Evolutionary conservation across 37 sponge, comb jelly and placozoan genomes (phyloP).

Genomic region (Eunapius fragilis): DNA sequence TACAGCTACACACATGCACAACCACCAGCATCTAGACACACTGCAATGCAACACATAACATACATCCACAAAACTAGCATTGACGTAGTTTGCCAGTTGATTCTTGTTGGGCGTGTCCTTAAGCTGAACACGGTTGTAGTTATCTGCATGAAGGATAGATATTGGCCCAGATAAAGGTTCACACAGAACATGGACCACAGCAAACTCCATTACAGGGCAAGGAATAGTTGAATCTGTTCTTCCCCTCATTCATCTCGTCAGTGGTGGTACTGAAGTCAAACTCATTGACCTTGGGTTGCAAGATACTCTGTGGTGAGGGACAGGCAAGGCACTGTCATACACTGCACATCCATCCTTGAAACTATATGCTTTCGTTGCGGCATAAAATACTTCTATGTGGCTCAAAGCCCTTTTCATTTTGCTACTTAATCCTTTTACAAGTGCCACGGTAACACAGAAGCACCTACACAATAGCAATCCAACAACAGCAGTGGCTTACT

Average conservation of each 20-base stretch:
- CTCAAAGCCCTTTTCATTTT: too few relatives aligned
- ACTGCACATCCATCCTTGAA: too few relatives aligned
- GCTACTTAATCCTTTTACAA: too few relatives aligned
- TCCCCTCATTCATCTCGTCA: neutral
- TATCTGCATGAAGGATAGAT: neutral
- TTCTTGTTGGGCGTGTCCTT: neutral
- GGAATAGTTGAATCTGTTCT: neutral
- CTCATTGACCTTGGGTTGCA: neutral
- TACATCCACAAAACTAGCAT: slow-evolving; percentile 4
- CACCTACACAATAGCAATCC: too few relatives aligned
- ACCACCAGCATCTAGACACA: too few relatives aligned
- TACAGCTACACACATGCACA: neutral
- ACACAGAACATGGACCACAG: too few relatives aligned
- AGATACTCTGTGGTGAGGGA: neutral
- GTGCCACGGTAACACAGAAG: too few relatives aligned
- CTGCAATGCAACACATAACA: neutral
- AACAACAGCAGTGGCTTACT: slow-evolving; percentile 50
- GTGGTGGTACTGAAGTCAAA: neutral
- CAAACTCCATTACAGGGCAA: neutral
- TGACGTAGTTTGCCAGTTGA: neutral
- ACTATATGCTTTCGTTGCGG: too few relatives aligned
- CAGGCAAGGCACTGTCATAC: too few relatives aligned
- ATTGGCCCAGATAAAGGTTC: neutral
- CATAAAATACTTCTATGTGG: too few relatives aligned
- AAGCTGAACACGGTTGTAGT: neutral